A percentile compares a stretch with the other conserved stretches of the same genome.
These are phyloP conservation scores for Seriola quinqueradiata DNA, from an alignment of 2,113 vertebrate genomes.

Conservation along the genomic window DNA sequence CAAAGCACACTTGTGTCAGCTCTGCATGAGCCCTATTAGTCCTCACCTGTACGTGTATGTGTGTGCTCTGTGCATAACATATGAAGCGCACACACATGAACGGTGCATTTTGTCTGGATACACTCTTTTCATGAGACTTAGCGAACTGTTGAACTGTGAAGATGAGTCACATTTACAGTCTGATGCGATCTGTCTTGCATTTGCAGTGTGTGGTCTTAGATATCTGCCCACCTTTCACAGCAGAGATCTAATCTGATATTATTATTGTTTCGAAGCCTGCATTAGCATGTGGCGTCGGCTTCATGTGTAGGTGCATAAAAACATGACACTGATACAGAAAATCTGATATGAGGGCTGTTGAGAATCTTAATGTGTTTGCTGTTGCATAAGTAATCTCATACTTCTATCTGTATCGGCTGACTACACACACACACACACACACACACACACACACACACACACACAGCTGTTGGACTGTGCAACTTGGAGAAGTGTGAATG, in stretches of 20 bases:
- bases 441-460: conserved; percentile 8
- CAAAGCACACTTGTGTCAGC: not conserved
- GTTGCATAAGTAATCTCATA: conserved; percentile 65
- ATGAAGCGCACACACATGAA: not conserved
- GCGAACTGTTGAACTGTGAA: conserved; percentile 23
- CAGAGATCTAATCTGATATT: conserved; percentile 67
- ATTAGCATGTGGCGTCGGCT: conserved; percentile 55
- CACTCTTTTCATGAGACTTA: conserved; percentile 5
- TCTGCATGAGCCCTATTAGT: not conserved
- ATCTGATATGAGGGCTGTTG: conserved; percentile 58
- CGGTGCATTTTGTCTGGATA: not conserved
- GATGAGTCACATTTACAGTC: conserved; percentile 45
- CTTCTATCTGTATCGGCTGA: conserved; percentile 38
- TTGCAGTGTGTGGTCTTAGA: conserved; percentile 45
- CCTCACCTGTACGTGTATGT: not conserved
- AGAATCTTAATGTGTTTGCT: conserved; percentile 62
- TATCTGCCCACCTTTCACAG: conserved; percentile 55
- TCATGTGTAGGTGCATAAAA: conserved; percentile 59
- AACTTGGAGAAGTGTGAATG: conserved; percentile 43
- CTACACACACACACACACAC: not conserved
- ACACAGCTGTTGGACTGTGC: conserved; percentile 30
- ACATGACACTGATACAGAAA: conserved; percentile 58
- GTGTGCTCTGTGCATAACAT: not conserved
- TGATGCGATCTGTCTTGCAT: conserved; percentile 49
- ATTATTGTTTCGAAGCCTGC: conserved; percentile 67